These are phyloP conservation scores for Corythaeola cristata DNA, from an alignment of 2,113 vertebrate genomes.

Conservation along the genomic window DNA sequence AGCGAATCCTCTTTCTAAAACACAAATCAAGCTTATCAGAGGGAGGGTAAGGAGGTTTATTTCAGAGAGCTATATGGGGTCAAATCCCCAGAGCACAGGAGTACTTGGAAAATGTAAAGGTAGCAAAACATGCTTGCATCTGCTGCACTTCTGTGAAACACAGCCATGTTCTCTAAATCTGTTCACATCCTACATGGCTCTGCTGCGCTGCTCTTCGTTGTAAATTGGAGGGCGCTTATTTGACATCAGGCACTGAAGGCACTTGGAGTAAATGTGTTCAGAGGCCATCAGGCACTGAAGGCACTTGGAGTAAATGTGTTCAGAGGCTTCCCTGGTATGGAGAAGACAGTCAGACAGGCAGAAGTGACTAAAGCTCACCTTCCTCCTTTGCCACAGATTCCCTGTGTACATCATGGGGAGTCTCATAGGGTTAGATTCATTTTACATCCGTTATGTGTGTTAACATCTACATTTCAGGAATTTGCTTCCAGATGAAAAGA, in stretches of 20 bases:
- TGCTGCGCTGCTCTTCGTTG: not conserved
- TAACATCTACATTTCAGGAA: not conserved
- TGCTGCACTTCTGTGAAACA: not conserved
- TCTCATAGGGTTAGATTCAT: not conserved
- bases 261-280: not conserved
- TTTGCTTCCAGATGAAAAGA: not conserved
- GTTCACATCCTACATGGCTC: not conserved
- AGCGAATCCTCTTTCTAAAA: not conserved
- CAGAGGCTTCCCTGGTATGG: not conserved
- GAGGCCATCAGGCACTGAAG: not conserved
- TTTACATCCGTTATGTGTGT: not conserved
- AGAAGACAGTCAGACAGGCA: not conserved
- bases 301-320: not conserved
- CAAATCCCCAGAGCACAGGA: not conserved
- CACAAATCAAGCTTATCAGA: not conserved
- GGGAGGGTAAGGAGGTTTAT: not conserved
- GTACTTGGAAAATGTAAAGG: not conserved
- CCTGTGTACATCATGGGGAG: not conserved
- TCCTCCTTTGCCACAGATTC: not conserved
- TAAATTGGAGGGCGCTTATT: not conserved
- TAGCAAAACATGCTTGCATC: not conserved
- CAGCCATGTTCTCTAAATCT: not conserved
- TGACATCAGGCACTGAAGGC: not conserved
- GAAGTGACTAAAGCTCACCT: not conserved
- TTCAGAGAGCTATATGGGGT: not conserved